These are phyloP conservation scores for Sylvilagus floridanus DNA, from an alignment of 2,797 vertebrate species.

Conservation along the genomic window DNA sequence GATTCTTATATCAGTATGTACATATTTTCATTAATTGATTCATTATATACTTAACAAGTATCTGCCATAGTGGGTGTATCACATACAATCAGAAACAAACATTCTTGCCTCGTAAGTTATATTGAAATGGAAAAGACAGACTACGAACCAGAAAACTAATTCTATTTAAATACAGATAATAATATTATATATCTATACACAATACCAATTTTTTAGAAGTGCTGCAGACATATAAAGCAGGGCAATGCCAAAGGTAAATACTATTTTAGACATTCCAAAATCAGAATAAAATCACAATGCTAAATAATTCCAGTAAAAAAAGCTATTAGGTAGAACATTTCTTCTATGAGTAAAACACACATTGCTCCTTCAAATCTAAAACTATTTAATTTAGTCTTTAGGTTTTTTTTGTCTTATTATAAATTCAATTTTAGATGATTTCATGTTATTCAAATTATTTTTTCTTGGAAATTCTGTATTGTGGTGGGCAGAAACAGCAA, in stretches of 20 bases:
- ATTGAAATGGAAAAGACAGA: not conserved
- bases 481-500: not conserved
- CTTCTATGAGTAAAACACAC: not conserved
- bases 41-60: not conserved
- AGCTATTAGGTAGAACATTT: not conserved
- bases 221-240: not conserved
- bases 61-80: not conserved
- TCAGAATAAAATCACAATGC: not conserved
- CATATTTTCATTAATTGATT: not conserved
- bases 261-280: not conserved
- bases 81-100: not conserved
- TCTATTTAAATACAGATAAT: not conserved
- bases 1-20: not conserved
- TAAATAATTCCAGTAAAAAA: conserved; percentile 38
- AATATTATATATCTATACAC: not conserved
- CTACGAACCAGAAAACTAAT: not conserved
- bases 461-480: not conserved
- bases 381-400: not conserved
- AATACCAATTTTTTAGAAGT: not conserved
- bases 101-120: not conserved
- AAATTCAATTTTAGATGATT: not conserved
- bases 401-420: not conserved
- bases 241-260: not conserved
- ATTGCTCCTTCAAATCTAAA: not conserved
- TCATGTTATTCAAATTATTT: not conserved